Base-by-base conservation (phyloP, 2,888 invertebrate species). In the Spodoptera exigua region DNA sequence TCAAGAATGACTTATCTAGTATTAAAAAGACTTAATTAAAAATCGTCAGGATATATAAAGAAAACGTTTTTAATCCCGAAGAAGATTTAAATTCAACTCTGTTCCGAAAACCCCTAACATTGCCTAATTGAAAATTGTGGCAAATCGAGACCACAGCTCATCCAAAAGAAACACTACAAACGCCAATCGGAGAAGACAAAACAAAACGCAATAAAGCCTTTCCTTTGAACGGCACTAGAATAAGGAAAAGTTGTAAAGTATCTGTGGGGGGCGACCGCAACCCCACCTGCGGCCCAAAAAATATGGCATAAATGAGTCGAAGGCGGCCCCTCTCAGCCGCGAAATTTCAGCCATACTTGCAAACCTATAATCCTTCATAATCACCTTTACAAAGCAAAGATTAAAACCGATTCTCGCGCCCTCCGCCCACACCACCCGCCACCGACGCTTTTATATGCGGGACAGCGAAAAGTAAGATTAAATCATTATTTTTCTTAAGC, bases 361-460 rank as follows among this genome's bases (percentile, higher is more conserved):
- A 91, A 94, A 94, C 94, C 94, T 93, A 94, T 94, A 94, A 94
- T 94, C 94, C 93, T 85, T 94, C 90, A 94, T 94, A 95, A 94
- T 94, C 94, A 94, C 94, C 94, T 94, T 95, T 94, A 95, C 94
- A 95, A 95, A 95, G 94, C 94, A 94, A 95, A 95, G 94, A 94
- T 95, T 95, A 94, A 94, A 94, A 94, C 91, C 94, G 93, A 92
- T 94, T 93, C 93, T 89, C 80, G 85, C 91, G 86, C 91, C 89
- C 89, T 85, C 63, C 77, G 61, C 65, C 78, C 76, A 68, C 78
- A 85, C 82, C 71, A 36, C 82, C 81, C 85, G 77, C 83, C 76
- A 72, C 70, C 80, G 60, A 67, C 86, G 88, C 90, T 89, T 94
- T 94, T 93, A 94, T 94, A 94, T 94, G 93, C 93, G 92, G 89